Conservation (phyloP, 2,888 invertebrate genomes). For the Anticlea derivata region DNA sequence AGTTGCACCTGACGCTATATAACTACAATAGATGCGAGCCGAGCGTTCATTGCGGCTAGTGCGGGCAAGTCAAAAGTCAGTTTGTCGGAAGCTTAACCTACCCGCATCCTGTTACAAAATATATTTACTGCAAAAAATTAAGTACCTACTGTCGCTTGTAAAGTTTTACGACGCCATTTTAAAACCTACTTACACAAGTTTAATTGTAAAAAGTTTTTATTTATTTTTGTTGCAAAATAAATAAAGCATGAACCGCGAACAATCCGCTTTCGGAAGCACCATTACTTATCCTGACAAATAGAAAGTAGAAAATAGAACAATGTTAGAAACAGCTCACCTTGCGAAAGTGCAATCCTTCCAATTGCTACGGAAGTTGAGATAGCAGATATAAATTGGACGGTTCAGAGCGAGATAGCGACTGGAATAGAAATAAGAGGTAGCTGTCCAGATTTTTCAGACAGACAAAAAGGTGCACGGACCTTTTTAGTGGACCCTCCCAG, state of each 20-base stretch:
- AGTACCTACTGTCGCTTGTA: conserved; percentile 23
- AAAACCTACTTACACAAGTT: conserved; percentile 23
- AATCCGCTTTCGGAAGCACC: conserved; percentile 6
- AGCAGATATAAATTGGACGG: conserved; percentile 41
- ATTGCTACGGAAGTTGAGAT: conserved; percentile 24
- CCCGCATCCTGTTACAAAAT: not conserved
- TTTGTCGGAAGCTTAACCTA: not conserved
- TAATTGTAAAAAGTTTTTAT: conserved; percentile 30
- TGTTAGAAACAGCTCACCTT: conserved; percentile 24
- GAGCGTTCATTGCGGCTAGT: no score
- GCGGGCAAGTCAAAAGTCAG: no score
- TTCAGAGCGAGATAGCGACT: conserved; percentile 50
- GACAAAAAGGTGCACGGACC: not conserved
- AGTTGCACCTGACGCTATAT: no score
- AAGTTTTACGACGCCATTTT: conserved; percentile 29
- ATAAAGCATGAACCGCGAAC: conserved; percentile 6
- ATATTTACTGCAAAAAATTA: not conserved
- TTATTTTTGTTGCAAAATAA: conserved; percentile 1
- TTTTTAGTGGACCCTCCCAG: no score
- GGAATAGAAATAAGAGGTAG: conserved; percentile 41
- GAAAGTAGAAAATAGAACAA: conserved; percentile 32
- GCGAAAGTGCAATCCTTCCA: conserved; percentile 29
- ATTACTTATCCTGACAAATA: conserved; percentile 34
- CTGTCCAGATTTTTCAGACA: not conserved
- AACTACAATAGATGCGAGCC: no score